Conservation (phyloP, 2,113 vertebrate genomes). For the Perca schrenkii region DNA sequence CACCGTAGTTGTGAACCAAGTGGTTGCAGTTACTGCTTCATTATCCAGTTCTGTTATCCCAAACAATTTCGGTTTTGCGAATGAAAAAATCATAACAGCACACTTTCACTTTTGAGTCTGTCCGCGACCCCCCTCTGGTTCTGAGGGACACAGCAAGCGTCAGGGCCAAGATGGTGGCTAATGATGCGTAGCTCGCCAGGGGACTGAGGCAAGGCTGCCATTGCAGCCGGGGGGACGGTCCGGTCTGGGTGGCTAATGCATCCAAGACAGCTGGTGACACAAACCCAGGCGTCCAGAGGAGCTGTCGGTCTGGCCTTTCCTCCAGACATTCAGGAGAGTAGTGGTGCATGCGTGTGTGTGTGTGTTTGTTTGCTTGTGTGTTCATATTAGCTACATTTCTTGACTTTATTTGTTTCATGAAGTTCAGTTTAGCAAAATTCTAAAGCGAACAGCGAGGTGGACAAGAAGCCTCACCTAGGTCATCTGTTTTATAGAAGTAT, state of each 20-base stretch:
- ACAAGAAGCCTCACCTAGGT: no score
- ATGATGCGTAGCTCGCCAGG: conserved; percentile 48
- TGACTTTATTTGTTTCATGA: neutral
- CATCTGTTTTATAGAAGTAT: no score
- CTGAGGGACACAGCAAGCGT: conserved; percentile 7
- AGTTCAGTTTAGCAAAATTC: neutral
- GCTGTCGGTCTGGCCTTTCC: neutral
- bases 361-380: neutral
- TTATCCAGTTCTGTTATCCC: neutral
- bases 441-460: neutral
- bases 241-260: conserved; percentile 18
- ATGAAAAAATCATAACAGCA: conserved; percentile 5
- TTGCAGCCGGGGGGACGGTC: conserved; percentile 19
- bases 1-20: neutral
- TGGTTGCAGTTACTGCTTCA: neutral
- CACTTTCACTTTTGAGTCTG: neutral
- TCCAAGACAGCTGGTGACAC: conserved; percentile 52
- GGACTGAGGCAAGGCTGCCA: conserved; percentile 17
- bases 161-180: conserved; percentile 51
- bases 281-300: conserved; percentile 16
- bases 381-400: neutral
- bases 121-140: conserved; percentile 1
- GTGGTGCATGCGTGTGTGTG: neutral
- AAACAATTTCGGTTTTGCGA: neutral
- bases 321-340: neutral